Evolutionary conservation across 2,113 vertebrate genomes (phyloP).

Genomic region (Centropristis striata): DNA sequence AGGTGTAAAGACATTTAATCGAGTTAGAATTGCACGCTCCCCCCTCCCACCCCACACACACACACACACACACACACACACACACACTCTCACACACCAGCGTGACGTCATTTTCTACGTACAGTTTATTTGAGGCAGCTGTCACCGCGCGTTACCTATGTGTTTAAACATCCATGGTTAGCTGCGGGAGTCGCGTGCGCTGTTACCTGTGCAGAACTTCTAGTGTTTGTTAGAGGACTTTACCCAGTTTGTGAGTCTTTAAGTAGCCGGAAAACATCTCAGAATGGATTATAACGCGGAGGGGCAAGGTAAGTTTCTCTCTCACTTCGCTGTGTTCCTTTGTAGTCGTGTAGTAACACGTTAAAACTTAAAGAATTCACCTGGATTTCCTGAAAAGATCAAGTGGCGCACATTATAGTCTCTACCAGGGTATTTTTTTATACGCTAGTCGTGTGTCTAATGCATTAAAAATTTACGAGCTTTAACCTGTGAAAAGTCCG

Average conservation of each 20-base stretch:
- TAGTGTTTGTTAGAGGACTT: background rate
- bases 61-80: background rate
- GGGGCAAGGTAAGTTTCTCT: constrained; percentile 47
- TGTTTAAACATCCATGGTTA: no score
- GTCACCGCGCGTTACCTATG: no score
- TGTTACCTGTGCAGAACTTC: background rate
- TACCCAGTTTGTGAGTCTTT: background rate
- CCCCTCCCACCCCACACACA: no score
- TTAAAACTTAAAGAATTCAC: background rate
- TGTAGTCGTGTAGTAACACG: background rate
- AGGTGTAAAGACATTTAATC: background rate
- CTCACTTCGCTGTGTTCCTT: background rate
- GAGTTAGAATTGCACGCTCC: background rate
- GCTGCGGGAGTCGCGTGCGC: no score
- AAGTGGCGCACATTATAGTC: background rate
- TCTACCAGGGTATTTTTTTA: background rate
- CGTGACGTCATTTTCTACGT: constrained; percentile 41
- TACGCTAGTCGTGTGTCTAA: background rate
- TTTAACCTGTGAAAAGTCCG: background rate
- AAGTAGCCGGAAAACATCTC: background rate
- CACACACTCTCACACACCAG: background rate
- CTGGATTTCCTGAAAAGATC: background rate
- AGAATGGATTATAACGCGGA: constrained; percentile 21
- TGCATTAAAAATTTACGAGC: background rate
- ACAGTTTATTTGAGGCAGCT: background rate